These are phyloP conservation scores for Lochmaea crataegi DNA, from an alignment of 2,888 invertebrate species.

Conservation along the genomic window DNA sequence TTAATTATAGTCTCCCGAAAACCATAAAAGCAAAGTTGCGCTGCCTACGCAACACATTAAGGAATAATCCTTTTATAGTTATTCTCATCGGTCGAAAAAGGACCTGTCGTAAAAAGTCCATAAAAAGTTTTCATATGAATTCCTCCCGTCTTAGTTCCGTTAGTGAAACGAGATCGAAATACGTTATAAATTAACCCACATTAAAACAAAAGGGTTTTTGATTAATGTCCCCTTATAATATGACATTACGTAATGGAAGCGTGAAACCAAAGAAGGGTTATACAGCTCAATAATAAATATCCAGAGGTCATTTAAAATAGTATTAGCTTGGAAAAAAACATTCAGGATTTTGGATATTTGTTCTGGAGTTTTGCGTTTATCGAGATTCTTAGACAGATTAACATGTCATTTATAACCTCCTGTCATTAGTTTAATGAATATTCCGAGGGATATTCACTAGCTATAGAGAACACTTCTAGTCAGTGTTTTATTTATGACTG, in stretches of 20 bases:
- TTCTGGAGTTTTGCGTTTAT: too few species aligned
- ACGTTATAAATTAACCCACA: constrained; percentile 18
- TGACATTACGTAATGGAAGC: not conserved
- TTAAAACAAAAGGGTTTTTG: constrained; percentile 10
- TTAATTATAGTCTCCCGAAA: constrained; percentile 11
- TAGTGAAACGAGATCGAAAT: constrained; percentile 9
- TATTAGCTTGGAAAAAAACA: too few species aligned
- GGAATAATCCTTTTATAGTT: constrained; percentile 23
- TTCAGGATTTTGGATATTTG: too few species aligned
- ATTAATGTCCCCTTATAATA: not conserved
- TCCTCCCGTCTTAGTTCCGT: not conserved
- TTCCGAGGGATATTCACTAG: too few species aligned
- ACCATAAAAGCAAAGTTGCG: constrained; percentile 18
- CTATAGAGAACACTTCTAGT: too few species aligned
- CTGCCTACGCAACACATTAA: constrained; percentile 26
- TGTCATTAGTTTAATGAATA: too few species aligned
- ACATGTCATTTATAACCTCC: too few species aligned
- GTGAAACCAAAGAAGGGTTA: not conserved
- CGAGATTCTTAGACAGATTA: too few species aligned
- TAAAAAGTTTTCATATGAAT: constrained; percentile 31
- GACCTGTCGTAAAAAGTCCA: constrained; percentile 20
- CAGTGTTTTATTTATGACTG: too few species aligned
- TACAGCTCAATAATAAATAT: not conserved
- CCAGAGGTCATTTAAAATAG: not conserved
- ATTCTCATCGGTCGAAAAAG: constrained; percentile 24